phyloP scores from a whole-genome alignment of 2,888 invertebrate species.

The Oconnorella tubifera region DNA sequence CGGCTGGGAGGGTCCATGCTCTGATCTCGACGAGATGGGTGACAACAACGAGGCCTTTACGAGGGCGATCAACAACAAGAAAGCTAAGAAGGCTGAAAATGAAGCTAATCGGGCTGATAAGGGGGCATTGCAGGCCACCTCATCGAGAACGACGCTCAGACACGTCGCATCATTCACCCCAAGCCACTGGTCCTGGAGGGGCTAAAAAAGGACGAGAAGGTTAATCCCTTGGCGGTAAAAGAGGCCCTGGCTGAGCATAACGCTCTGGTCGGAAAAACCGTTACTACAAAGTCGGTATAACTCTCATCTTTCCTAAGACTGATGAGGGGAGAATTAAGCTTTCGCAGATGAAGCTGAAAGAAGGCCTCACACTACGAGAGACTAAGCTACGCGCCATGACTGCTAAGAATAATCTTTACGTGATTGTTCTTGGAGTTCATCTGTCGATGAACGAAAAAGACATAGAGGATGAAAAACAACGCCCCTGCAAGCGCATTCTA shows the following conservation, averaged over 20 bases:
- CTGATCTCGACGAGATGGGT: too few relatives aligned
- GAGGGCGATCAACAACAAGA: background rate
- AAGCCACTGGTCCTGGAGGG: slow-evolving; percentile 2
- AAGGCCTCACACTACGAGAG: background rate
- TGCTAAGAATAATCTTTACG: background rate
- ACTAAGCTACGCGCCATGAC: background rate
- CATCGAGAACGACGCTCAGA: too few relatives aligned
- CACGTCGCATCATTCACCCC: background rate
- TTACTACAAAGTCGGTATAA: background rate
- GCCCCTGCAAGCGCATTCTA: background rate
- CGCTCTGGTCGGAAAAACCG: background rate
- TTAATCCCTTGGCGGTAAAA: background rate
- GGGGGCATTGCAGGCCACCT: too few relatives aligned
- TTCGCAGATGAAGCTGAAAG: background rate
- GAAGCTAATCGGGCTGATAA: too few relatives aligned
- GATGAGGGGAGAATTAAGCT: background rate
- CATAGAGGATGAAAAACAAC: background rate
- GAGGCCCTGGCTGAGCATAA: background rate
- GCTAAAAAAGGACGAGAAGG: background rate
- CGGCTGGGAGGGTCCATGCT: too few relatives aligned
- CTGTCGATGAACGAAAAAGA: background rate
- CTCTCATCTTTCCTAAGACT: slow-evolving; percentile 1
- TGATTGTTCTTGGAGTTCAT: background rate
- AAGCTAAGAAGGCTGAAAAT: background rate
- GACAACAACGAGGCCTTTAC: too few relatives aligned